Evolutionary conservation across 2,888 invertebrate genomes (phyloP).

Genomic region (Pyrochroa serraticornis): DNA sequence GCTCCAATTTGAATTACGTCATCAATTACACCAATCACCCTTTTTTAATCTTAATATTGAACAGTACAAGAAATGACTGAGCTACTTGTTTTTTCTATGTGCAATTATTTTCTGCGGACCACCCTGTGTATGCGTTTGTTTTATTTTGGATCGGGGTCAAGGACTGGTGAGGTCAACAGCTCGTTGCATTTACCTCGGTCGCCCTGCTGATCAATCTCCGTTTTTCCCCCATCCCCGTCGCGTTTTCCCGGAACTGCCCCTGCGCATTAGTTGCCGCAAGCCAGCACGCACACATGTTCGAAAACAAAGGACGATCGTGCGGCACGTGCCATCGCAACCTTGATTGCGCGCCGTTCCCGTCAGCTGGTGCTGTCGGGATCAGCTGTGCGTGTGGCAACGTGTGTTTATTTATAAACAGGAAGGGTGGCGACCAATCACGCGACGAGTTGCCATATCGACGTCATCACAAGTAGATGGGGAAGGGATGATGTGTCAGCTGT

Average conservation of each 20-base stretch:
- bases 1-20: too few species aligned
- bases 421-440: slow-evolving; percentile 37
- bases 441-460: slow-evolving; percentile 36
- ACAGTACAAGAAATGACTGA: too few species aligned
- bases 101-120: too few species aligned
- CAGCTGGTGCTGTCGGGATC: slow-evolving; percentile 47
- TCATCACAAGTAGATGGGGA: slow-evolving; percentile 28
- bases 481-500: slow-evolving; percentile 47
- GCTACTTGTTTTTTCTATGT: too few species aligned
- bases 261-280: not conserved
- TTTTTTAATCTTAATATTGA: too few species aligned
- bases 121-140: not conserved
- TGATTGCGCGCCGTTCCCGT: slow-evolving; percentile 30
- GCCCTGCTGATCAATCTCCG: slow-evolving; percentile 20
- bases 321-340: slow-evolving; percentile 35
- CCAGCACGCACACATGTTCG: not conserved
- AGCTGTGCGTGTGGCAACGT: slow-evolving; percentile 46
- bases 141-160: slow-evolving; percentile 9
- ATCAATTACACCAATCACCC: too few species aligned
- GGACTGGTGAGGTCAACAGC: slow-evolving; percentile 8
- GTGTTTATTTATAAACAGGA: slow-evolving; percentile 36
- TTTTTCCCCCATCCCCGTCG: slow-evolving; percentile 6
- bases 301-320: slow-evolving; percentile 11
- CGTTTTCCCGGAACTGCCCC: not conserved
- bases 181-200: slow-evolving; percentile 8